Base-by-base conservation (phyloP, 2,888 invertebrate species). In the Phortica magna region DNA sequence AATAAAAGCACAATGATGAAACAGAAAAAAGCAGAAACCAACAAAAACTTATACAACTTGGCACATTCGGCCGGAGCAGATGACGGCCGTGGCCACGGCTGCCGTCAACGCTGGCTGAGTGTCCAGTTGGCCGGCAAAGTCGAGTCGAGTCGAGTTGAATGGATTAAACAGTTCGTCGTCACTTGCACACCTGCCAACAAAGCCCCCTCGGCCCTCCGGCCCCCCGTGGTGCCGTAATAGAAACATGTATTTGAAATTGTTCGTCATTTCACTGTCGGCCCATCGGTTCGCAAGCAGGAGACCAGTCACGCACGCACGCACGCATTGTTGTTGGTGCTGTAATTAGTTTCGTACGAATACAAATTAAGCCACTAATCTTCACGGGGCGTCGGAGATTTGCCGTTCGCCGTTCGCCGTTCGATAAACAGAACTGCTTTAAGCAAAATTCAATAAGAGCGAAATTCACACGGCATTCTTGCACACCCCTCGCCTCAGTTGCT, bases 311-410 rank as follows among this genome's bases (percentile, higher is more conserved):
- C 31, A 31, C 31, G 31, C 59, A 59, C 10, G 14, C 10, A 59
- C 7, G 17, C 59, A 7, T n/a, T n/a, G 64, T 9, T 31, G 39
- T 41, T 67, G 67, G n/a, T 67, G 42, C n/a, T 67, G 42, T 67
- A 67, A 67, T 67, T 67, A 67, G 17, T 67, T 67, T 67, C n/a
- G 64, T 42, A 42, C 67, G 67, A n/a, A 67, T 67, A 67, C 67
- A 42, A 41, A 67, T 67, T 10, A 67, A 42, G 67, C 42, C 41
- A 67, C 39, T 41, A 65, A 41, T n/a, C 39, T 42, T 41, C 14
- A 67, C n/a, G 7, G 7, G 3, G 14, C 9, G 48, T 9, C 14
- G 7, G 14, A 7, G 42, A 67, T 7, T 42, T 41, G 22, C 39
- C 22, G 17, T 59, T 31, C 12, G 31, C 12, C 12, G 2, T 31